A percentile compares a stretch with the other conserved stretches of the same genome.
Conservation (phyloP, 2,797 vertebrate species). For the Okamejei kenojei region DNA sequence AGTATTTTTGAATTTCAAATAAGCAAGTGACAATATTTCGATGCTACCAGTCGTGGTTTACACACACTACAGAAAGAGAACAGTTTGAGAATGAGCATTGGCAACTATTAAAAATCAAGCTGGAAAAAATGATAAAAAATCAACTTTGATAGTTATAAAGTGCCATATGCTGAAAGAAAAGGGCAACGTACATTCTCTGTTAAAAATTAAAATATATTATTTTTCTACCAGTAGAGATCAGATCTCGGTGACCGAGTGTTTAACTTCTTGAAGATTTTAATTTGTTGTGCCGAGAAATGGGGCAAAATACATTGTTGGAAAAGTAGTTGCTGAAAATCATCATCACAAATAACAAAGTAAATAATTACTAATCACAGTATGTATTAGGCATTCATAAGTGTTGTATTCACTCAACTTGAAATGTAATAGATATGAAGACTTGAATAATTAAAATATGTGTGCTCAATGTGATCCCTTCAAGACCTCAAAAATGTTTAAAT, state of each 20-base stretch:
- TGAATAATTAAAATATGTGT: not conserved
- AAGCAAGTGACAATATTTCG: not conserved
- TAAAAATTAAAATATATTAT: not conserved
- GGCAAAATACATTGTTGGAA: not conserved
- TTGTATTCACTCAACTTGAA: not conserved
- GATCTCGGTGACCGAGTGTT: not conserved
- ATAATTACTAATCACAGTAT: not conserved
- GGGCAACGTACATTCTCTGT: no score
- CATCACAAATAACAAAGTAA: not conserved
- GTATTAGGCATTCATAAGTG: not conserved
- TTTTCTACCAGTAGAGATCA: not conserved
- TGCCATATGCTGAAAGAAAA: no score
- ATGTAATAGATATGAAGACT: not conserved
- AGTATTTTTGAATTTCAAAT: not conserved
- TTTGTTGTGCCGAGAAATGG: not conserved
- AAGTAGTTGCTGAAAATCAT: not conserved
- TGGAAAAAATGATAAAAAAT: not conserved
- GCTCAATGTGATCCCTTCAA: not conserved
- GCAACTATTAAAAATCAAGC: not conserved
- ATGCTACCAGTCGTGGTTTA: no score
- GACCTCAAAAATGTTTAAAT: not conserved
- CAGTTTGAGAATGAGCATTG: not conserved
- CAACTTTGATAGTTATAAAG: no score
- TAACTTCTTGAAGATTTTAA: not conserved
- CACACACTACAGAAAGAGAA: not conserved